phyloP scores from a whole-genome alignment of 1,140 invertebrate species.

The Tribolium castaneum region DNA sequence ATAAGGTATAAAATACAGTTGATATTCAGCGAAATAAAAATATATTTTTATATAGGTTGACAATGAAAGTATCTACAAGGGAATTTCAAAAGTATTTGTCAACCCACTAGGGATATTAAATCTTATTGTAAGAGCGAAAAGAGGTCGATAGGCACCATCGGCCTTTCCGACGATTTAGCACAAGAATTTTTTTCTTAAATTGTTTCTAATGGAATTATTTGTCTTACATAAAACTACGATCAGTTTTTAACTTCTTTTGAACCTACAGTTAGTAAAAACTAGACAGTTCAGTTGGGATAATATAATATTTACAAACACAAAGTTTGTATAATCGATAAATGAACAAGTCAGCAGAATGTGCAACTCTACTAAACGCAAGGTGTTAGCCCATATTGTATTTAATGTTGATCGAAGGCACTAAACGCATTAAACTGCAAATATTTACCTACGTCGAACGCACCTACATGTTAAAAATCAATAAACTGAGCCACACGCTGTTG shows the following conservation, averaged over 20 bases:
- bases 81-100: not conserved
- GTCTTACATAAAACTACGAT: not conserved
- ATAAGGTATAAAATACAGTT: not conserved
- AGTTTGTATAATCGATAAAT: no score
- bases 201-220: not conserved
- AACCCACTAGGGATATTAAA: conserved; percentile 6
- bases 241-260: not conserved
- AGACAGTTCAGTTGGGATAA: no score
- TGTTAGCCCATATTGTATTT: no score
- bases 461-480: no score
- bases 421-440: no score
- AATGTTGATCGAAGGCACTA: no score
- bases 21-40: not conserved
- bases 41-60: conserved; percentile 19
- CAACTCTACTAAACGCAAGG: no score
- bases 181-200: not conserved
- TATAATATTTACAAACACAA: no score
- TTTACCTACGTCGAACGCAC: no score
- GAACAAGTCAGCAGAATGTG: no score
- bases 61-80: conserved; percentile 19
- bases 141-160: not conserved
- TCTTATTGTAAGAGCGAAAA: conserved; percentile 5
- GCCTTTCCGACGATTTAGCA: not conserved
- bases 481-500: no score
- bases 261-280: not conserved